phyloP scores from a whole-genome alignment of 2,797 vertebrate species.

The Phrynocephalus guinanensis region DNA sequence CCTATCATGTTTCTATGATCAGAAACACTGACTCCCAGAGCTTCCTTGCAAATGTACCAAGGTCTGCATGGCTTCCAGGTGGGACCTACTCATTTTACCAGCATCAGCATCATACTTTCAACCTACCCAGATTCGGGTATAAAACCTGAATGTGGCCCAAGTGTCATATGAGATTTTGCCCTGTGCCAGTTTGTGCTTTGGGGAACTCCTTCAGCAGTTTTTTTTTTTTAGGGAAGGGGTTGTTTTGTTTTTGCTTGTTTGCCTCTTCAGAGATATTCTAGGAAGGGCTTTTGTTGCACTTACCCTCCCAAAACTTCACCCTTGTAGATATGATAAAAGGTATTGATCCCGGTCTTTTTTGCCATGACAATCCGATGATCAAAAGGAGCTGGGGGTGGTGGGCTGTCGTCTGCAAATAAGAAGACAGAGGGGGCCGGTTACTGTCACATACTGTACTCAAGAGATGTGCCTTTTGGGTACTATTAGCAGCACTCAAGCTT shows the following conservation, averaged over 20 bases:
- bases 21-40: too few relatives aligned
- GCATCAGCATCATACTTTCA: too few relatives aligned
- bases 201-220: too few relatives aligned
- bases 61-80: too few relatives aligned
- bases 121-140: too few relatives aligned
- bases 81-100: too few relatives aligned
- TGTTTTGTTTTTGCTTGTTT: too few relatives aligned
- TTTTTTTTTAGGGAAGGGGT: too few relatives aligned
- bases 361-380: conserved; percentile 92
- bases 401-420: conserved; percentile 80
- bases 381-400: conserved; percentile 89
- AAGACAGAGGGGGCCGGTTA: conserved; percentile 35
- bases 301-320: conserved; percentile 94
- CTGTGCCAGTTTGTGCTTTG: background rate
- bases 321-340: conserved; percentile 87
- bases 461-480: background rate
- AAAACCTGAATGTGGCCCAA: too few relatives aligned
- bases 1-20: too few relatives aligned
- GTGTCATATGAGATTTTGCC: background rate
- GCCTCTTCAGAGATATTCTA: background rate
- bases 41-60: too few relatives aligned
- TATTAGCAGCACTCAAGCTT: background rate
- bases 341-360: conserved; percentile 85
- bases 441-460: background rate
- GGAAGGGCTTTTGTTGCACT: conserved; percentile 68